Percentiles rank a stretch among this genome's conserved stretches.
phyloP scores from a whole-genome alignment of 2,797 vertebrate species.

The Mus minutoides region DNA sequence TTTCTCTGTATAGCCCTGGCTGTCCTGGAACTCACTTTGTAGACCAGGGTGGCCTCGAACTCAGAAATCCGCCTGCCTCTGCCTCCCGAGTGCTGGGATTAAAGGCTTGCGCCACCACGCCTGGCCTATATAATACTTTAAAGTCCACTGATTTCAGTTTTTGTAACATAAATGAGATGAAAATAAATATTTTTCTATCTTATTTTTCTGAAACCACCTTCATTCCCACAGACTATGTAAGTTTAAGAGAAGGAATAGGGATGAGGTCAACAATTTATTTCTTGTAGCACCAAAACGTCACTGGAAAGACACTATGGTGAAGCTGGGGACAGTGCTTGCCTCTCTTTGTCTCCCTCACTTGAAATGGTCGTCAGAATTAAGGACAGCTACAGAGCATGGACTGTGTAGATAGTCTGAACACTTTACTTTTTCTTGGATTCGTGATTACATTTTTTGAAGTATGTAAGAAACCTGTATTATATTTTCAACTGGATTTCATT shows the following conservation, averaged over 20 bases:
- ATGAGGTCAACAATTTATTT: background rate
- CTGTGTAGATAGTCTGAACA: background rate
- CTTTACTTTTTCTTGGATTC: constrained; percentile 16
- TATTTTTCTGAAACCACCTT: constrained; percentile 56
- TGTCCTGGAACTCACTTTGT: no score
- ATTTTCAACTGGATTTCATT: constrained; percentile 35
- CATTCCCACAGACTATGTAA: constrained; percentile 1
- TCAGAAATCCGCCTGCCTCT: no score
- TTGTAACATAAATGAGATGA: constrained; percentile 19
- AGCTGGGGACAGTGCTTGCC: background rate
- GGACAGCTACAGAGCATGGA: background rate
- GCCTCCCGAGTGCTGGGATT: no score
- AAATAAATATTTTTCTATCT: background rate
- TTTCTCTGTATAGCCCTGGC: no score
- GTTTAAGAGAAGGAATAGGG: constrained; percentile 3
- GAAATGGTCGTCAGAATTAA: background rate
- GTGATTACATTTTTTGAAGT: background rate
- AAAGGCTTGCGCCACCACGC: no score
- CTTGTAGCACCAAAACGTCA: background rate
- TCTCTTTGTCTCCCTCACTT: background rate
- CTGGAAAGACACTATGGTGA: background rate
- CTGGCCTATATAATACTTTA: constrained; percentile 20
- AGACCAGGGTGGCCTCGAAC: no score
- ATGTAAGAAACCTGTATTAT: background rate
- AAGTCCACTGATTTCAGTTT: constrained; percentile 28